These are phyloP conservation scores for Glareola pratincola DNA, from an alignment of 2,113 vertebrate genomes.

Conservation along the genomic window DNA sequence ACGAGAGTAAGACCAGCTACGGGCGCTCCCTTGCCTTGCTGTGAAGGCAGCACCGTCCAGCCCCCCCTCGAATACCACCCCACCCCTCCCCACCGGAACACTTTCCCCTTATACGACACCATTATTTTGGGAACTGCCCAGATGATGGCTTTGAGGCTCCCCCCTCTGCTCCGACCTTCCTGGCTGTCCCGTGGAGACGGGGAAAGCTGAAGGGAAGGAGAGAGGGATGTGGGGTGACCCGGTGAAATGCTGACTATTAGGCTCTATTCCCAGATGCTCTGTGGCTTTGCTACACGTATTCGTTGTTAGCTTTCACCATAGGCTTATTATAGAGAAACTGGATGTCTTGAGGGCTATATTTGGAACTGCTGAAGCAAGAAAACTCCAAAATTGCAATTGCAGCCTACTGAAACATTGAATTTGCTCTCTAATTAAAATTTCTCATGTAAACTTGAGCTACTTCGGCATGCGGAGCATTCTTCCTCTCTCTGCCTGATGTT, in stretches of 20 bases:
- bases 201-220: not conserved
- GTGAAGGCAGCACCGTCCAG: not conserved
- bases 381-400: conserved; percentile 33
- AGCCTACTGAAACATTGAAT: conserved; percentile 41
- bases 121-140: not conserved
- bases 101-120: not conserved
- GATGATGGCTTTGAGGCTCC: not conserved
- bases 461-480: not conserved
- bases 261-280: not conserved
- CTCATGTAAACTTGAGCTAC: not conserved
- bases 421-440: conserved; percentile 56
- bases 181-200: not conserved
- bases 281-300: conserved; percentile 37
- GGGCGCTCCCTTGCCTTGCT: not conserved
- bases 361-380: conserved; percentile 53
- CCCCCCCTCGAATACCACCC: not conserved
- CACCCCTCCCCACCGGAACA: not conserved
- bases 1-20: not conserved
- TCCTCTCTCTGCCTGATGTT: not conserved
- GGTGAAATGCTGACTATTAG: not conserved
- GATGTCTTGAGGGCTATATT: conserved; percentile 53
- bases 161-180: accelerated
- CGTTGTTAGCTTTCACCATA: not conserved
- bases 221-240: not conserved
- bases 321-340: conserved; percentile 29